A percentile compares a stretch with the other conserved stretches of the same genome.
phyloP scores from a whole-genome alignment of 2,797 vertebrate species.

The Lacerta agilis region DNA sequence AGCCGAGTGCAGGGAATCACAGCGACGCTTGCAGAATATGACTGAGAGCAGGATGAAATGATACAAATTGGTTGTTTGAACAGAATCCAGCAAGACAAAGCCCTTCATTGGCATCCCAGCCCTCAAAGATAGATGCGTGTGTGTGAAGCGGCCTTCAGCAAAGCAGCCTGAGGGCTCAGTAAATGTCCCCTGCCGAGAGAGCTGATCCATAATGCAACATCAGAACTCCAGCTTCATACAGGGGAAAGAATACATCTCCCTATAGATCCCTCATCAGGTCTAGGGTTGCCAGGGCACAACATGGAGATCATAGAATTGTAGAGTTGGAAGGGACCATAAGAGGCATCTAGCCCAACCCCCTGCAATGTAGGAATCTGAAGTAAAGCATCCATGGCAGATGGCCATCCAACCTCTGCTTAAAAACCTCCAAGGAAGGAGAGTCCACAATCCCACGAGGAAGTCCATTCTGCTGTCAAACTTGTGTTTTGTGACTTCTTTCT shows the following conservation, averaged over 20 bases:
- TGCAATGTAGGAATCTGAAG: no score
- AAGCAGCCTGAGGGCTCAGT: neutral
- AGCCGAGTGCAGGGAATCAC: conserved; percentile 63
- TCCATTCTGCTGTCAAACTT: no score
- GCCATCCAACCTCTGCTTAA: no score
- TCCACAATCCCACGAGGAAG: no score
- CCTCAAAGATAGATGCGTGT: neutral
- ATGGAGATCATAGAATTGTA: neutral
- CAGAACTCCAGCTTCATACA: neutral
- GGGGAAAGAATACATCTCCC: neutral
- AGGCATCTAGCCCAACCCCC: no score
- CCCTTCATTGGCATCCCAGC: rapidly evolving
- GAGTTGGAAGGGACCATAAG: no score
- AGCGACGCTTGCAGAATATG: conserved; percentile 27
- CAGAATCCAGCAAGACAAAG: conserved; percentile 24
- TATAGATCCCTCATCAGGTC: neutral
- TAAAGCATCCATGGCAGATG: no score
- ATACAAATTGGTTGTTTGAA: conserved; percentile 25
- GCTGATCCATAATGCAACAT: neutral
- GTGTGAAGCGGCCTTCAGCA: neutral
- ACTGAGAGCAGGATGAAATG: conserved; percentile 11
- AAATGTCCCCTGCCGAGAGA: neutral
- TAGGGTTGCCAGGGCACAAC: neutral
- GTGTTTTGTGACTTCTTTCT: no score
- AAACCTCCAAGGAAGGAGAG: no score